Percentiles rank a stretch among this genome's conserved stretches.
These are phyloP conservation scores for Heliconius eleuchia DNA, from an alignment of 1,140 invertebrate species.

Conservation along the genomic window DNA sequence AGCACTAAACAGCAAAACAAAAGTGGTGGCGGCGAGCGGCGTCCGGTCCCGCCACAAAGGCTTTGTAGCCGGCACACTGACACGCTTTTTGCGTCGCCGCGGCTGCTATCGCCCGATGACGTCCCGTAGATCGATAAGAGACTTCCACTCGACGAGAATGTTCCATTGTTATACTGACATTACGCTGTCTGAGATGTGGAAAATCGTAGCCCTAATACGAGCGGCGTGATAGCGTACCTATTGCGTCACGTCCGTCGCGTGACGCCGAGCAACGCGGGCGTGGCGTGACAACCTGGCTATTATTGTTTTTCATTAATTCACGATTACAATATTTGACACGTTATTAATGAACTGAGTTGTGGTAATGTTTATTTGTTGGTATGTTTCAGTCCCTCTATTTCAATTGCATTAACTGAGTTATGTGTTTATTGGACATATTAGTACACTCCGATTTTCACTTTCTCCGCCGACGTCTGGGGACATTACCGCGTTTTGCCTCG, in stretches of 20 bases:
- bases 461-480: no score
- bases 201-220: slow-evolving; percentile 62
- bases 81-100: slow-evolving; percentile 77
- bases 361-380: slow-evolving; percentile 32
- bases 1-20: slow-evolving; percentile 73
- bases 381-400: slow-evolving; percentile 1
- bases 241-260: slow-evolving; percentile 42
- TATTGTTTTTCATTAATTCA: slow-evolving; percentile 48
- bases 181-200: slow-evolving; percentile 73
- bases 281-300: slow-evolving; percentile 42
- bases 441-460: no score
- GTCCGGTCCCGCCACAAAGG: slow-evolving; percentile 76
- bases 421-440: background rate
- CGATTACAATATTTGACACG: slow-evolving; percentile 44
- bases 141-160: slow-evolving; percentile 70
- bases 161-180: slow-evolving; percentile 76
- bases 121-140: slow-evolving; percentile 79
- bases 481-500: no score
- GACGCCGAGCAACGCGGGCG: slow-evolving; percentile 31
- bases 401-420: background rate
- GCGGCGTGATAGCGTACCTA: slow-evolving; percentile 37
- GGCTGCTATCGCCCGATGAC: slow-evolving; percentile 76
- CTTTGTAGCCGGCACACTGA: slow-evolving; percentile 75
- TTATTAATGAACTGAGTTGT: slow-evolving; percentile 41
- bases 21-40: slow-evolving; percentile 63